phyloP scores from a whole-genome alignment of 2,113 vertebrate species.

The Prunella himalayana region DNA sequence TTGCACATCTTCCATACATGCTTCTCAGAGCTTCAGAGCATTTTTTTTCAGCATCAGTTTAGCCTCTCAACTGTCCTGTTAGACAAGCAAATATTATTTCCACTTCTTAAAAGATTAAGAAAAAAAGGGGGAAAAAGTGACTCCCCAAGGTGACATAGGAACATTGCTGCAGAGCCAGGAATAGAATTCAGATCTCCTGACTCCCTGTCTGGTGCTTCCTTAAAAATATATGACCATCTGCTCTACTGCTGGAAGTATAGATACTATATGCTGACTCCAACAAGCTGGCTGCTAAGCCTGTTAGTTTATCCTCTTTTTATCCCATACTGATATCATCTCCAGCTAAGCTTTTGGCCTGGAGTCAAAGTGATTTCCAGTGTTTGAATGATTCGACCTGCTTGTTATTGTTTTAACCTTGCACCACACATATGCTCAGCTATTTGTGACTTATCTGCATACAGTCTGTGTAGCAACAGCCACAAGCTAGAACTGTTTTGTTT shows the following conservation, averaged over 20 bases:
- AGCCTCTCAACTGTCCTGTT: not conserved
- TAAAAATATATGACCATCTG: slow-evolving; percentile 66
- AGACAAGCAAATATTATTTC: slow-evolving; percentile 33
- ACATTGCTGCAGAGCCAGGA: slow-evolving; percentile 40
- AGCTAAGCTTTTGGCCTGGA: slow-evolving; percentile 53
- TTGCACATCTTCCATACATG: not conserved
- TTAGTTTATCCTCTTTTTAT: slow-evolving; percentile 57
- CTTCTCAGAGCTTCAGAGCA: not conserved
- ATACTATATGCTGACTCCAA: slow-evolving; percentile 53
- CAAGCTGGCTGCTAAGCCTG: slow-evolving; percentile 55
- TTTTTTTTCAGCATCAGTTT: not conserved
- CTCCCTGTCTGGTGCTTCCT: slow-evolving; percentile 49
- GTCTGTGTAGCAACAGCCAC: not conserved
- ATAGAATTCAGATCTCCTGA: slow-evolving; percentile 58
- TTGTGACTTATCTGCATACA: slow-evolving; percentile 43
- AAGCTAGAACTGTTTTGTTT: slow-evolving; percentile 11
- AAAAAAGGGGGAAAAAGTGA: not conserved
- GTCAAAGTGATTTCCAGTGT: slow-evolving; percentile 50
- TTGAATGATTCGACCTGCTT: slow-evolving; percentile 51
- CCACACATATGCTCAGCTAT: slow-evolving; percentile 27
- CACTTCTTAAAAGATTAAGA: slow-evolving; percentile 37
- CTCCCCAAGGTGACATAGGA: slow-evolving; percentile 57
- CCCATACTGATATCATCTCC: slow-evolving; percentile 42
- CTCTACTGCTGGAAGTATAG: slow-evolving; percentile 51
- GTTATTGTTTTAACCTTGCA: slow-evolving; percentile 56